A percentile compares a stretch with the other conserved stretches of the same genome.
phyloP scores from a whole-genome alignment of 30 jellyfish, hydroid and myxozoan genomes.

The Rhopilema esculentum region DNA sequence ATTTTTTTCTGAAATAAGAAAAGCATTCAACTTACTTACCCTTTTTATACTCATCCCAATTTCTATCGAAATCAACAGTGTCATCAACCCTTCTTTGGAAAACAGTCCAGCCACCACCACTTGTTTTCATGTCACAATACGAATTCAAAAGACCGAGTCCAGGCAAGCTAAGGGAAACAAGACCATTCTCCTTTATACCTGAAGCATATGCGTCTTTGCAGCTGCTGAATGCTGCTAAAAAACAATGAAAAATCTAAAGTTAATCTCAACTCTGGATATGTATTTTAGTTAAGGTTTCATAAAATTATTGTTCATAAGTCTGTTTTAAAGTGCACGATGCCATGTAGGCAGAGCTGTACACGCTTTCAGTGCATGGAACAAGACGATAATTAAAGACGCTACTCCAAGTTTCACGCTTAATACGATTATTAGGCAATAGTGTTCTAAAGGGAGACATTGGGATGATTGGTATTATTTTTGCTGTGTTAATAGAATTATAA shows the following conservation, averaged over 20 bases:
- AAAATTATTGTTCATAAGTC: too few relatives aligned
- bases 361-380: too few relatives aligned
- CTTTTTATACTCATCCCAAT: background rate
- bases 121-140: constrained; percentile 20
- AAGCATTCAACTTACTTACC: too few relatives aligned
- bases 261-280: too few relatives aligned
- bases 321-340: too few relatives aligned
- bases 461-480: too few relatives aligned
- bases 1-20: background rate
- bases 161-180: constrained; percentile 4
- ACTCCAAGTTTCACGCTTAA: too few relatives aligned
- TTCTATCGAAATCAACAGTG: background rate
- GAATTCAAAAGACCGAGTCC: background rate
- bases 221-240: constrained; percentile 3
- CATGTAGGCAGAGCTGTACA: too few relatives aligned
- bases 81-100: background rate
- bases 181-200: constrained; percentile 21
- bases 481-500: too few relatives aligned
- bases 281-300: background rate
- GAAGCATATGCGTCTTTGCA: constrained; percentile 38
- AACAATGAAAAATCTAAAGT: background rate
- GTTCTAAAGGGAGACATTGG: too few relatives aligned
- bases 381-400: too few relatives aligned
- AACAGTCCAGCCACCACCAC: background rate
- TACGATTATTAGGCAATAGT: too few relatives aligned